Percentiles rank a stretch among this genome's conserved stretches.
Evolutionary conservation across 2,113 vertebrate genomes (phyloP).

Genomic region (Neogale vison): DNA sequence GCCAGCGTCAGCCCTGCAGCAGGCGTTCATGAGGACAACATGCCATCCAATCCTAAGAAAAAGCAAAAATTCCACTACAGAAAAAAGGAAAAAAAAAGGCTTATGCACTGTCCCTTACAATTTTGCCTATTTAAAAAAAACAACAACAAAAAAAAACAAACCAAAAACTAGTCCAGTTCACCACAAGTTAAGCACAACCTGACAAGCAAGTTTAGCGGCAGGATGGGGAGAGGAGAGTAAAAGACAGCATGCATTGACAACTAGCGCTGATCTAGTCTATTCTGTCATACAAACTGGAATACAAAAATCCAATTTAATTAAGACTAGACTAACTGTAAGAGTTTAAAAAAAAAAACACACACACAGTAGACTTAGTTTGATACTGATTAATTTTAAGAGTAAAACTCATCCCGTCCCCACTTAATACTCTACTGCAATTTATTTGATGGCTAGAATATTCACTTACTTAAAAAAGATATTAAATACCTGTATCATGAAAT

Average conservation of each 20-base stretch:
- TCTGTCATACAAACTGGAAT: slow-evolving; percentile 82
- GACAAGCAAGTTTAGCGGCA: slow-evolving; percentile 71
- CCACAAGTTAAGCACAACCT: slow-evolving; percentile 83
- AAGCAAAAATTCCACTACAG: slow-evolving; percentile 73
- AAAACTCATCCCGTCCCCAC: slow-evolving; percentile 75
- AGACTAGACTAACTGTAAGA: slow-evolving; percentile 81
- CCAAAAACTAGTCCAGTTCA: slow-evolving; percentile 89
- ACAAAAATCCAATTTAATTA: slow-evolving; percentile 84
- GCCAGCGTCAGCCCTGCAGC: slow-evolving; percentile 56
- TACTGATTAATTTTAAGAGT: slow-evolving; percentile 83
- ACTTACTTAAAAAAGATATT: slow-evolving; percentile 86
- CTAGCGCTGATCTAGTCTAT: slow-evolving; percentile 77
- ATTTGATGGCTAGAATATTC: slow-evolving; percentile 82
- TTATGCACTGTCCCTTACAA: slow-evolving; percentile 83
- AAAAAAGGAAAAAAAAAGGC: slow-evolving; percentile 81
- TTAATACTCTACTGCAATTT: slow-evolving; percentile 83
- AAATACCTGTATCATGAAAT: slow-evolving; percentile 88
- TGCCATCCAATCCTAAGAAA: slow-evolving; percentile 56
- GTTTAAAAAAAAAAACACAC: slow-evolving; percentile 79
- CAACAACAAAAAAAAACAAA: neutral
- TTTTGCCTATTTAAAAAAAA: slow-evolving; percentile 58
- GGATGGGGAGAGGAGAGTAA: neutral
- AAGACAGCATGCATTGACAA: slow-evolving; percentile 83
- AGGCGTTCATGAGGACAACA: slow-evolving; percentile 70
- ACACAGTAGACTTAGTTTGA: slow-evolving; percentile 84